Evolutionary conservation across 2,113 vertebrate genomes (phyloP).

Genomic region (Sylvietta virens): DNA sequence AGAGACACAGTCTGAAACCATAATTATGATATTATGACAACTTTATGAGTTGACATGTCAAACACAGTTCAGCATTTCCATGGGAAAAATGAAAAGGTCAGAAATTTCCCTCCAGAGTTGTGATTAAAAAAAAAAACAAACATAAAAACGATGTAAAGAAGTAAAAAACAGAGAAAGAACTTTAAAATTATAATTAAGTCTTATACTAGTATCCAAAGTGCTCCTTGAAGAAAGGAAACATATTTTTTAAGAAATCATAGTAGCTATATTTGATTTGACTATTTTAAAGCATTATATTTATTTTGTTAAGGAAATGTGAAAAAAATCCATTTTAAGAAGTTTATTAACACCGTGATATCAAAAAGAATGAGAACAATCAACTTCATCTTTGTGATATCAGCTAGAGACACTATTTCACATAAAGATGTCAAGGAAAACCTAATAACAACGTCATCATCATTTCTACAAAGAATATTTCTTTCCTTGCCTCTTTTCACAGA

Average conservation of each 20-base stretch:
- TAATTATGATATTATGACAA: neutral
- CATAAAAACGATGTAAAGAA: neutral
- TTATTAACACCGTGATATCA: neutral
- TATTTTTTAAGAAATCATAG: neutral
- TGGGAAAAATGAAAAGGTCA: neutral
- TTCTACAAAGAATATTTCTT: neutral
- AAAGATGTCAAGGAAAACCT: neutral
- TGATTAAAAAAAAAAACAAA: neutral
- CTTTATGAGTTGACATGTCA: neutral
- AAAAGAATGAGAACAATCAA: neutral
- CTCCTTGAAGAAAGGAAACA: neutral
- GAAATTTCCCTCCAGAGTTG: neutral
- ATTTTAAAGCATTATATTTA: neutral
- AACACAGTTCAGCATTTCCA: neutral
- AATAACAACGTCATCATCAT: neutral
- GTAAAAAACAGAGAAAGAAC: neutral
- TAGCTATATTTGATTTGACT: neutral
- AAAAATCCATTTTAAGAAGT: neutral
- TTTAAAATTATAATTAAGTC: neutral
- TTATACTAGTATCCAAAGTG: neutral
- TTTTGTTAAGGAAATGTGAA: neutral
- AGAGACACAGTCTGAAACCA: neutral
- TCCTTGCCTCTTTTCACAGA: neutral
- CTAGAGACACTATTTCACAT: neutral
- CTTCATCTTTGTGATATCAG: neutral